Base-by-base conservation (phyloP, 2,888 invertebrate species). In the Microdon myrmicae region DNA sequence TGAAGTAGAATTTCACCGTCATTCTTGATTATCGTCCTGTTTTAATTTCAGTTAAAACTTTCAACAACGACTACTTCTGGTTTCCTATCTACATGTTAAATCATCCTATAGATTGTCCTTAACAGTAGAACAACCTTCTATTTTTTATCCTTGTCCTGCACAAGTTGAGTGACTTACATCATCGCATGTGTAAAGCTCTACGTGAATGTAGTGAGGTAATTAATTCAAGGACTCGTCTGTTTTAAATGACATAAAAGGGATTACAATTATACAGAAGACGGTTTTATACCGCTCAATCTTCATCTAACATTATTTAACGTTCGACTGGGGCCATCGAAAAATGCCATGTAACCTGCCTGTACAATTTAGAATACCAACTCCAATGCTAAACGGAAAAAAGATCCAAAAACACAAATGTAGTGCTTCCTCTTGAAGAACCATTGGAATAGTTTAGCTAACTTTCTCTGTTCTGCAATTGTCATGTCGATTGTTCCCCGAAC, bases 211-310 rank as follows among this genome's bases (percentile, higher is more conserved):
- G 39, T 49, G 49, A 51, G 58, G 64, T 64, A 58, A 64, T 64
- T 64, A 64, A 64, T 64, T 64, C 64, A 58, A 64, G 64, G 75
- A 76, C 75, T 76, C 76, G 72, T 76, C 78, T 76, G 78, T 76
- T 77, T 76, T 76, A 76, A 77, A 78, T 75, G 77, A 78, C 77
- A 78, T 78, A 77, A 77, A 77, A 72, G 71, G 78, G 77, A 77
- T 77, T 78, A 77, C 77, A 78, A 78, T 77, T 77, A 78, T 75
- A 77, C 72, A 76, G 64, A 51, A 56, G 64, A 47, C 47, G 41
- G 56, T 55, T 61, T 49, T 61, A 54, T 49, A 43, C 45, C 34
- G 39, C 61, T 41, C 55, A 20, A 49, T 41, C 39, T 32, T 22
- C n/a, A 29, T 29, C 34, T 23, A n/a, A 1, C 20, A 19, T 22